A percentile compares a stretch with the other conserved stretches of the same genome.
These are phyloP conservation scores for Marasmarcha lunaedactyla DNA, from an alignment of 2,888 invertebrate genomes.

Conservation along the genomic window DNA sequence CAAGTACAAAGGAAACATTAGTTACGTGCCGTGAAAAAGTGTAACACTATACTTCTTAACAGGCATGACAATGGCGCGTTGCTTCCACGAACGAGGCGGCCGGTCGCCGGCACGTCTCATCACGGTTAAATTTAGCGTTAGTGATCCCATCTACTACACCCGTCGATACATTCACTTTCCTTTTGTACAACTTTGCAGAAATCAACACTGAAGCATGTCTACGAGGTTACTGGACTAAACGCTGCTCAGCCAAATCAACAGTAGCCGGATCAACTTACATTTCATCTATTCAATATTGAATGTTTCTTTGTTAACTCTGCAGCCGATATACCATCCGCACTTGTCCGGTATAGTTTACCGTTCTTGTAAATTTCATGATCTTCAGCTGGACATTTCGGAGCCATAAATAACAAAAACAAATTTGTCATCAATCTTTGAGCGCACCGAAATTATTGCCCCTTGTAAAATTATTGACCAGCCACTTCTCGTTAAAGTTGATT, in stretches of 20 bases:
- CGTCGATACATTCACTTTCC: slow-evolving; percentile 17
- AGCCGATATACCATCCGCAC: no score
- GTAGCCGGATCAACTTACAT: no score
- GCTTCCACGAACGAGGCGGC: slow-evolving; percentile 45
- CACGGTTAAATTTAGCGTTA: slow-evolving; percentile 63
- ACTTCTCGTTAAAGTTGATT: background rate
- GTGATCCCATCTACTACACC: slow-evolving; percentile 47
- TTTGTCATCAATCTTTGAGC: background rate
- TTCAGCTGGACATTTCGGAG: no score
- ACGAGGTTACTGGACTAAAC: slow-evolving; percentile 8
- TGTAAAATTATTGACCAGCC: background rate
- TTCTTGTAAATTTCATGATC: no score
- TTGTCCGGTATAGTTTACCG: no score
- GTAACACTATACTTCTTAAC: slow-evolving; percentile 57
- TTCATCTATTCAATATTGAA: no score
- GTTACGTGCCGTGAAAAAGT: slow-evolving; percentile 49
- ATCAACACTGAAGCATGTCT: slow-evolving; percentile 28
- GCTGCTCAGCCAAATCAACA: no score
- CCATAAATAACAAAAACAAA: background rate
- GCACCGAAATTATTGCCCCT: background rate
- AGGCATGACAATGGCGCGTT: slow-evolving; percentile 61
- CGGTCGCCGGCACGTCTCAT: slow-evolving; percentile 37
- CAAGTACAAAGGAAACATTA: slow-evolving; percentile 40
- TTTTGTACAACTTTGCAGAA: slow-evolving; percentile 20
- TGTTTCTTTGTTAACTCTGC: no score